Conservation (phyloP, 2,113 vertebrate genomes). For the Gymnogyps californianus region DNA sequence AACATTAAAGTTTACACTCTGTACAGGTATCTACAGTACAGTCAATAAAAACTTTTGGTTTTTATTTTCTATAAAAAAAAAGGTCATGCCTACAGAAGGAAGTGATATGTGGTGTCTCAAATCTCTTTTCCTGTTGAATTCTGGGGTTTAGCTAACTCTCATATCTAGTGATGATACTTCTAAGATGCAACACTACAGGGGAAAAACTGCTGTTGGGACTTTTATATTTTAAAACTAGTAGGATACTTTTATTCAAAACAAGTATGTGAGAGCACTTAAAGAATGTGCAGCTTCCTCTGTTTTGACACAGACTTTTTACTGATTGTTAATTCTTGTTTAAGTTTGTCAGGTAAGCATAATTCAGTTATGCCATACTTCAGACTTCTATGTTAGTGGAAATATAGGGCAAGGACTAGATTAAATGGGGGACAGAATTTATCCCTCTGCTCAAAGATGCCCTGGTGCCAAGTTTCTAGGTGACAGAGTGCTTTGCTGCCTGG, state of each 20-base stretch:
- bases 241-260: not conserved
- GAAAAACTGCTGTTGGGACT: not conserved
- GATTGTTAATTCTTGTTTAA: not conserved
- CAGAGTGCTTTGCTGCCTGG: not conserved
- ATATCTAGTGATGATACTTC: not conserved
- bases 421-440: not conserved
- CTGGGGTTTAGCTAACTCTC: not conserved
- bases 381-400: not conserved
- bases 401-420: not conserved
- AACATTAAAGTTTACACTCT: conserved; percentile 75
- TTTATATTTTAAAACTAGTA: not conserved
- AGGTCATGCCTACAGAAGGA: not conserved
- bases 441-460: not conserved
- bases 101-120: not conserved
- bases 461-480: not conserved
- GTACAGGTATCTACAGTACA: conserved; percentile 57
- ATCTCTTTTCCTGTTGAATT: not conserved
- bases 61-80: conserved; percentile 59
- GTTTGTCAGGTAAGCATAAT: not conserved
- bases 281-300: not conserved
- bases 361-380: not conserved
- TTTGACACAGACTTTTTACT: not conserved
- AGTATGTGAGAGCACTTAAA: not conserved
- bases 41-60: conserved; percentile 52
- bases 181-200: not conserved